Evolutionary conservation across 2,888 invertebrate species (phyloP), one percentile per base, ranked within the genome.

Genomic region (Drosophila fulvimacula): DNA sequence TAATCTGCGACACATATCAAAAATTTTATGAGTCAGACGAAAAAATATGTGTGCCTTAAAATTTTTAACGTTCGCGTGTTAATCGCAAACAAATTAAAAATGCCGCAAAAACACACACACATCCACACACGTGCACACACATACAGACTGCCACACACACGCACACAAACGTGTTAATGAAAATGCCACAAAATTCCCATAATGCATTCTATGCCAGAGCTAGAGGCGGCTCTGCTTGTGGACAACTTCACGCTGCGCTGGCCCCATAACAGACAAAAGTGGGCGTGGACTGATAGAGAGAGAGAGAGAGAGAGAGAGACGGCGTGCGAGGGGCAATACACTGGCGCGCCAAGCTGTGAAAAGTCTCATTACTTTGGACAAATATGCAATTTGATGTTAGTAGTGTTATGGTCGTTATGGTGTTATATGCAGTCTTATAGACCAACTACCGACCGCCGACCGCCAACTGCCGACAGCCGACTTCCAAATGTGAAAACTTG

Each of bases 121-220:
- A 44, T 32, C 58, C 39, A 46, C 32, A 56, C 41, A 49, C 55
- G 51, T 24, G 53, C 41, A 64, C 27, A 57, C 30, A 61, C 65
- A 73, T 53, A 72, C 71, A 69, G 24, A 24, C 21, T 15, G 21
- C 3, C 42, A 15, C 36, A 36, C 36, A 44, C 39, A 62, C 49
- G 42, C 42, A 58, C 53, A 59, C 63, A 74, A 71, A 76, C 69
- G 81, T 90, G 85, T 90, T 88, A 82, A 89, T 90, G 89, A 90
- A 90, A 88, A 90, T 88, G 90, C 88, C 88, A 90, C 88, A 89
- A 82, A 90, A 81, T 88, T 88, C 88, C 88, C 88, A 88, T 88
- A 88, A 82, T 90, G 88, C 76, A 90, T 81, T 88, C 80, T 77
- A 74, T 70, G 61, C 69, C 51, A 52, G 52, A 46, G 46, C 46